Evolutionary conservation across 2,113 vertebrate genomes (phyloP), one percentile per base, ranked within the genome.

Genomic region (Cyprinodon variegatus): DNA sequence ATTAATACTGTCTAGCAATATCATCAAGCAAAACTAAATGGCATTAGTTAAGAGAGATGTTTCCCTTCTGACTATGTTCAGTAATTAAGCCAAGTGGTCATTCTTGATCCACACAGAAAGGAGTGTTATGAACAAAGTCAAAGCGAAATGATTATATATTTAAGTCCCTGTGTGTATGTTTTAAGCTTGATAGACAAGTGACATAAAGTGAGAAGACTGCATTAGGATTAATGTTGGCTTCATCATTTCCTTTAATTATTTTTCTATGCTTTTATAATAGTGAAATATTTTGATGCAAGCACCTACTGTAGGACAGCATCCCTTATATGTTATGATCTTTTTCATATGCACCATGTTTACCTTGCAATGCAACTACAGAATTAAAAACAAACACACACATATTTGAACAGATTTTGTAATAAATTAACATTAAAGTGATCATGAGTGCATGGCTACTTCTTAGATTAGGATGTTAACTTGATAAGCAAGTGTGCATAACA

Each of bases 251-350:
- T n/a, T n/a, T 38, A 10, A 4, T 68, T 37, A 4, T 38, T 20
- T 50, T 3, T 53, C 11, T 65, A 17, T 67, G 12, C 4, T 48
- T 67, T 11, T 67, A 64, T 64, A 65, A 22, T 4, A 13, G 9
- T 41, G 43, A n/a, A 12, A 41, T 22, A 39, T 29, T 63, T 63
- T 12, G 13, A 22, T 41, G 39, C 39, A 29, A 63, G 36, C 4
- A 45, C 60, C 36, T 57, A 48, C 29, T 29, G 29, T 29, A 29
- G 29, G 74, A 64, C 64, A 70, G 46, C 14, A 68, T 67, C 2
- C 8, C 43, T 38, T 40, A 59, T 71, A 50, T 80, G 48, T 68
- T 39, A 17, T 78, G 82, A 83, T 81, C 81, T 88, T 86, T 72
- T 80, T 76, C 29, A 57, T 72, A 59, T 66, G 38, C 48, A 45